Evolutionary conservation across 2,113 vertebrate genomes (phyloP).

Genomic region (Microtus richardsoni): DNA sequence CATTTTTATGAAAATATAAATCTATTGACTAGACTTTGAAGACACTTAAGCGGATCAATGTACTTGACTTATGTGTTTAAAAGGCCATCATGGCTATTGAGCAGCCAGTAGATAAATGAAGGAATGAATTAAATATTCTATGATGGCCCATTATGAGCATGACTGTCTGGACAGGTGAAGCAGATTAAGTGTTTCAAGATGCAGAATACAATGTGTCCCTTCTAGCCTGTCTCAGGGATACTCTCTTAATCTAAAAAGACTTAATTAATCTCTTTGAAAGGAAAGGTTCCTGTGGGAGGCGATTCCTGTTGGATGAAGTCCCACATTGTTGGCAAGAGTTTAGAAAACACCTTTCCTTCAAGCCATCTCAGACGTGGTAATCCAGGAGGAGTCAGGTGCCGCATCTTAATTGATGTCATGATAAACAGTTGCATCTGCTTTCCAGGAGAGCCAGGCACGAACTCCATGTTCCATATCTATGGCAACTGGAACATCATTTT

Average conservation of each 20-base stretch:
- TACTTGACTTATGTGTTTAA: slow-evolving; percentile 41
- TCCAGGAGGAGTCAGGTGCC: slow-evolving; percentile 44
- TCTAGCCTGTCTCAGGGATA: neutral
- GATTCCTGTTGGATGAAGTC: slow-evolving; percentile 58
- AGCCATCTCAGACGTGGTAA: neutral
- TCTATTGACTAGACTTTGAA: neutral
- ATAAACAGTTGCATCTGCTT: slow-evolving; percentile 69
- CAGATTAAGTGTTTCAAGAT: neutral
- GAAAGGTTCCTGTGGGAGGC: slow-evolving; percentile 50
- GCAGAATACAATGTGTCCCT: neutral
- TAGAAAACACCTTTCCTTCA: slow-evolving; percentile 33
- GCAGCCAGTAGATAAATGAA: slow-evolving; percentile 16
- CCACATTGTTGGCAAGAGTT: slow-evolving; percentile 44
- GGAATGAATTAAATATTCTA: slow-evolving; percentile 6
- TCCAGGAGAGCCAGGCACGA: slow-evolving; percentile 55
- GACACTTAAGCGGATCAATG: neutral
- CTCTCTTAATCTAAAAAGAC: slow-evolving; percentile 30
- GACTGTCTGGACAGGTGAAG: slow-evolving; percentile 1
- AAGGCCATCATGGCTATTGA: neutral
- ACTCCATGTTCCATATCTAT: slow-evolving; percentile 69
- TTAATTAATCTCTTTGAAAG: slow-evolving; percentile 67
- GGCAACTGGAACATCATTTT: slow-evolving; percentile 80
- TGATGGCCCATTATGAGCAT: neutral
- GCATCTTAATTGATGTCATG: slow-evolving; percentile 47
- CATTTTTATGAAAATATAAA: slow-evolving; percentile 26